Conservation (phyloP, 2,113 vertebrate genomes). For the Asarcornis scutulata region DNA sequence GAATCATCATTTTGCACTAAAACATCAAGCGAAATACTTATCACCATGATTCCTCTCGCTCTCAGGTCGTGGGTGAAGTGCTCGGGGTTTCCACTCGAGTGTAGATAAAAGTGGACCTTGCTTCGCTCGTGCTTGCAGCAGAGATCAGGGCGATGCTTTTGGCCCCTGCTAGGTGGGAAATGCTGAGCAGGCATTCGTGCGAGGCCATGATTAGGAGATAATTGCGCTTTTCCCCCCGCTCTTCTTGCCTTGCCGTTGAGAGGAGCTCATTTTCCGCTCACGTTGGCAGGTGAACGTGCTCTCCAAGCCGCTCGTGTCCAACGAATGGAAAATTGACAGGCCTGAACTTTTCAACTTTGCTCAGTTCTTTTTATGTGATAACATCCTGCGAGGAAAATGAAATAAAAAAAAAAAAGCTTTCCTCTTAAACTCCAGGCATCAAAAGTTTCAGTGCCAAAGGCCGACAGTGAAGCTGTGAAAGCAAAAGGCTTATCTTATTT, state of each 20-base stretch:
- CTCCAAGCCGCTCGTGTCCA: not conserved
- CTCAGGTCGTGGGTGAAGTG: not conserved
- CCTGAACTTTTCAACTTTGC: constrained; percentile 70
- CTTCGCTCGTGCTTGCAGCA: not conserved
- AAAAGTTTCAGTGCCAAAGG: constrained; percentile 10
- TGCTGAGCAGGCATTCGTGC: not conserved
- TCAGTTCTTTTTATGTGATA: constrained; percentile 32
- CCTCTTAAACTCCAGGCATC: constrained; percentile 18
- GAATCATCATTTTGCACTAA: not conserved
- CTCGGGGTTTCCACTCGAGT: not conserved
- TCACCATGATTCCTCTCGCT: not conserved
- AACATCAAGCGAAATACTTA: not conserved
- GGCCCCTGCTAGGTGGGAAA: not conserved
- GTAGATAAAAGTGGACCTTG: not conserved
- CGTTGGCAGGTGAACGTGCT: not conserved
- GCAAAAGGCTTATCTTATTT: not conserved
- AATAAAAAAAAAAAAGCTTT: constrained; percentile 24
- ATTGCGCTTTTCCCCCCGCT: not conserved
- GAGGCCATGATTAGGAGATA: not conserved
- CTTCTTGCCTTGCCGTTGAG: not conserved
- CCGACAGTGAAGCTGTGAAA: constrained; percentile 36
- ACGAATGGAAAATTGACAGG: not conserved
- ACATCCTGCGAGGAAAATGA: constrained; percentile 30
- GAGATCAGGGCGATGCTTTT: not conserved
- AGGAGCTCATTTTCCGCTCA: not conserved